A percentile compares a stretch with the other conserved stretches of the same genome.
Conservation (phyloP, 2,113 vertebrate species). For the Thamnophis sirtalis region DNA sequence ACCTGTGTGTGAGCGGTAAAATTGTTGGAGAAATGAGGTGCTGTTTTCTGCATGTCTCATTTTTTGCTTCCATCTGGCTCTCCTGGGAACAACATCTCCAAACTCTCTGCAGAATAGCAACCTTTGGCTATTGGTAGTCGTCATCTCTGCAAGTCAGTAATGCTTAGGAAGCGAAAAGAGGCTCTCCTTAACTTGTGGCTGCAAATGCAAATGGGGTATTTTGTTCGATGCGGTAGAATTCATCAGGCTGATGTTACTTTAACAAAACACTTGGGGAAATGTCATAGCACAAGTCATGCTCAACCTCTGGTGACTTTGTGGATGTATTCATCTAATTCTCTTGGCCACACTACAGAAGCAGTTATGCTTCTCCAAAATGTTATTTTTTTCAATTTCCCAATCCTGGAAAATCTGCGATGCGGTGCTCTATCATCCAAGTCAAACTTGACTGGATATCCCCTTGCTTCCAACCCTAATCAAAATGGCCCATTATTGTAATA, state of each 20-base stretch:
- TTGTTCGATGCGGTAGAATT: background rate
- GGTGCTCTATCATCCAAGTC: background rate
- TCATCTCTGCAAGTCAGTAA: background rate
- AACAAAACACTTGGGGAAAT: background rate
- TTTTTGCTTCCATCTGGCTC: background rate
- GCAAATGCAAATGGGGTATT: background rate
- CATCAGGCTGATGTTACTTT: background rate
- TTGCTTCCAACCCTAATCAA: background rate
- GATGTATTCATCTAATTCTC: background rate
- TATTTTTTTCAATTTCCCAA: background rate
- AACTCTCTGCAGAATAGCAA: background rate
- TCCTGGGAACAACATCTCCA: background rate
- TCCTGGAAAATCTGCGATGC: background rate
- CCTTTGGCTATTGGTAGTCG: background rate
- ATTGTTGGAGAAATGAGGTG: background rate
- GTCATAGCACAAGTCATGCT: background rate
- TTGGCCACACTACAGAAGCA: background rate
- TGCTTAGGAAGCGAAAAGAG: background rate
- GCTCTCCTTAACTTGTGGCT: background rate
- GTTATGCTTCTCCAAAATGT: background rate
- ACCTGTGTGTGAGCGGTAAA: too few species aligned
- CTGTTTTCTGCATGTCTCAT: background rate
- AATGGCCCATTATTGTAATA: background rate
- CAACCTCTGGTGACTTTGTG: background rate
- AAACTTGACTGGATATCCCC: background rate